phyloP scores from a whole-genome alignment of 2,888 invertebrate genomes.

The Ornithoptera priamus region DNA sequence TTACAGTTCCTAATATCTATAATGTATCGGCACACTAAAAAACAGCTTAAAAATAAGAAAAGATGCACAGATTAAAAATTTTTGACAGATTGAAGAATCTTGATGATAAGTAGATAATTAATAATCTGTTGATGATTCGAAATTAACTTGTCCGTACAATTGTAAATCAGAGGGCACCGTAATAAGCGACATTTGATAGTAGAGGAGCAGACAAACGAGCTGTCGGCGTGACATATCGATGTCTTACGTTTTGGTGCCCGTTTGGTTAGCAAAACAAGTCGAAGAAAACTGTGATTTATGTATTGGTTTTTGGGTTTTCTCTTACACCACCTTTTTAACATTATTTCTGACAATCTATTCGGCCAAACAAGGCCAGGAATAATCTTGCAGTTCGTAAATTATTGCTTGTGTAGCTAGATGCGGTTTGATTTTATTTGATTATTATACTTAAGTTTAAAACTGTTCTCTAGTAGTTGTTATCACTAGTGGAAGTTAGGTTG shows the following conservation, averaged over 20 bases:
- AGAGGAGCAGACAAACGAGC: conserved; percentile 11
- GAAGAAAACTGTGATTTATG: conserved; percentile 20
- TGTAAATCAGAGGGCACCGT: background rate
- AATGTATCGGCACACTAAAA: too few relatives aligned
- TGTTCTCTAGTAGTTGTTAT: too few relatives aligned
- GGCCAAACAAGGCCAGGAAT: background rate
- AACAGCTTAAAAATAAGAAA: too few relatives aligned
- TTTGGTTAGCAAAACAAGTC: conserved; percentile 19
- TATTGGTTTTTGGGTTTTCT: conserved; percentile 23
- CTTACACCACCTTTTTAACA: conserved; percentile 8
- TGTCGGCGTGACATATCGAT: conserved; percentile 15
- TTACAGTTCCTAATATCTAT: too few relatives aligned
- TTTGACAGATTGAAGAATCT: background rate
- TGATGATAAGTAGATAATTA: background rate
- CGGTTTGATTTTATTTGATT: too few relatives aligned
- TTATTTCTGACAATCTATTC: conserved; percentile 13
- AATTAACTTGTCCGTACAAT: background rate
- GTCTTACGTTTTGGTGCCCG: conserved; percentile 13
- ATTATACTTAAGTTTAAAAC: too few relatives aligned
- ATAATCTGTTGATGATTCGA: background rate
- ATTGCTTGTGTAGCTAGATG: too few relatives aligned
- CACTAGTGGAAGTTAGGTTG: too few relatives aligned
- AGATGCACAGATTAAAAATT: too few relatives aligned
- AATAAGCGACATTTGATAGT: conserved; percentile 2
- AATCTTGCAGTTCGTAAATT: too few relatives aligned